Conservation (phyloP, 2,797 vertebrate genomes). For the Channa striata region DNA sequence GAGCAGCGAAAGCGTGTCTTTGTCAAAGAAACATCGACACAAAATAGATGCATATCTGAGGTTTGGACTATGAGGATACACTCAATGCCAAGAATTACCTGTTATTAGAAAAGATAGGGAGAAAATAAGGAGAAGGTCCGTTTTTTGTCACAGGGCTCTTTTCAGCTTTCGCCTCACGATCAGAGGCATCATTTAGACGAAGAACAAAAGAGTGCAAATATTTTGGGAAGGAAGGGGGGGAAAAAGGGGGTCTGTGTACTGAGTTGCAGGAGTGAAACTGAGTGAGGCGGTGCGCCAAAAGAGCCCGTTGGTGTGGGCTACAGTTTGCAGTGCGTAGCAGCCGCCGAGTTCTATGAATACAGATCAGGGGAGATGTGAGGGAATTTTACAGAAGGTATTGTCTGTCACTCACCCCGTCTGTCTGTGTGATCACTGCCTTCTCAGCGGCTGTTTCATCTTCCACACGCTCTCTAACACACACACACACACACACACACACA, state of each 20-base stretch:
- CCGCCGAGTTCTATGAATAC: slow-evolving; percentile 85
- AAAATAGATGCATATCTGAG: slow-evolving; percentile 39
- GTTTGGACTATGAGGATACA: slow-evolving; percentile 40
- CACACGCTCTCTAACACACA: slow-evolving; percentile 56
- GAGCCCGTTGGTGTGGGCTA: slow-evolving; percentile 77
- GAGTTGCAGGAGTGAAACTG: slow-evolving; percentile 76
- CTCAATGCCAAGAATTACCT: slow-evolving; percentile 66
- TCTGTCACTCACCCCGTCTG: slow-evolving; percentile 87
- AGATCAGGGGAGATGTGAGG: slow-evolving; percentile 88
- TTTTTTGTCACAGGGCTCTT: slow-evolving; percentile 68
- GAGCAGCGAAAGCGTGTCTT: slow-evolving; percentile 3
- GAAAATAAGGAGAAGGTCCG: too few relatives aligned
- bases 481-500: slow-evolving; percentile 44
- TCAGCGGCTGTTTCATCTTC: slow-evolving; percentile 83
- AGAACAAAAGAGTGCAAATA: slow-evolving; percentile 81
- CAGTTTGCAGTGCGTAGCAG: slow-evolving; percentile 80
- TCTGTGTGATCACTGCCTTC: slow-evolving; percentile 84
- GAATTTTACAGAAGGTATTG: slow-evolving; percentile 88
- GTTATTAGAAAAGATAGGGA: slow-evolving; percentile 62
- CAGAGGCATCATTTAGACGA: slow-evolving; percentile 80
- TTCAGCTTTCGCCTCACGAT: slow-evolving; percentile 73
- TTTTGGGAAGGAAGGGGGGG: slow-evolving; percentile 67
- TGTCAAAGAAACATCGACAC: background rate
- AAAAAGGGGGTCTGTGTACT: slow-evolving; percentile 59
- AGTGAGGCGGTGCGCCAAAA: slow-evolving; percentile 75